Percentiles rank a stretch among this genome's conserved stretches.
Evolutionary conservation across 2,113 vertebrate genomes (phyloP).

Genomic region (Phyllopteryx taeniolatus): DNA sequence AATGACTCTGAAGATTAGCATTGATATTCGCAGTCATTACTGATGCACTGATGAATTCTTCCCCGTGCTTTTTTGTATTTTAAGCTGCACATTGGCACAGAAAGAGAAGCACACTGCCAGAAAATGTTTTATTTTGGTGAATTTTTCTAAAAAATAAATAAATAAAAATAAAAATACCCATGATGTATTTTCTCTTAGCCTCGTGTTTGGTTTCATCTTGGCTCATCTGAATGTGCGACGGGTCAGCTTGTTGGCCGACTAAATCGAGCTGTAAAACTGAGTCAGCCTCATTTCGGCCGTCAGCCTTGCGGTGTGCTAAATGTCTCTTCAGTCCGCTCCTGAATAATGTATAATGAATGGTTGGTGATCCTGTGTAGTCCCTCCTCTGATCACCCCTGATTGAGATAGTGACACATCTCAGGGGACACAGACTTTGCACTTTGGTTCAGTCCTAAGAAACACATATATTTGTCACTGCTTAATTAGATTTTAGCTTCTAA

Average conservation of each 20-base stretch:
- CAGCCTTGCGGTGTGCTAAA: slow-evolving; percentile 21
- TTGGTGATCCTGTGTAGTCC: slow-evolving; percentile 31
- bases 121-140: background rate
- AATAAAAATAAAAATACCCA: background rate
- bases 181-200: background rate
- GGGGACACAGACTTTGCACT: slow-evolving; percentile 12
- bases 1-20: background rate
- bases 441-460: background rate
- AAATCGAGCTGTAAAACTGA: slow-evolving; percentile 21
- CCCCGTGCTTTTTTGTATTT: background rate
- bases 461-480: background rate
- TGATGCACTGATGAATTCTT: background rate
- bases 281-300: slow-evolving; percentile 19
- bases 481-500: background rate
- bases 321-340: slow-evolving; percentile 32
- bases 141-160: background rate
- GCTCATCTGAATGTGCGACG: slow-evolving; percentile 1
- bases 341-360: slow-evolving; percentile 57
- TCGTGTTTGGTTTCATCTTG: slow-evolving; percentile 5
- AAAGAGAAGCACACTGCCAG: background rate
- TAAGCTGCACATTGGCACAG: background rate
- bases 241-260: slow-evolving; percentile 11
- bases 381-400: slow-evolving; percentile 31
- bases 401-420: slow-evolving; percentile 43
- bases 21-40: slow-evolving; percentile 7